A percentile compares a stretch with the other conserved stretches of the same genome.
phyloP scores from a whole-genome alignment of 2,888 invertebrate species.

The Meiosimyza decipiens region DNA sequence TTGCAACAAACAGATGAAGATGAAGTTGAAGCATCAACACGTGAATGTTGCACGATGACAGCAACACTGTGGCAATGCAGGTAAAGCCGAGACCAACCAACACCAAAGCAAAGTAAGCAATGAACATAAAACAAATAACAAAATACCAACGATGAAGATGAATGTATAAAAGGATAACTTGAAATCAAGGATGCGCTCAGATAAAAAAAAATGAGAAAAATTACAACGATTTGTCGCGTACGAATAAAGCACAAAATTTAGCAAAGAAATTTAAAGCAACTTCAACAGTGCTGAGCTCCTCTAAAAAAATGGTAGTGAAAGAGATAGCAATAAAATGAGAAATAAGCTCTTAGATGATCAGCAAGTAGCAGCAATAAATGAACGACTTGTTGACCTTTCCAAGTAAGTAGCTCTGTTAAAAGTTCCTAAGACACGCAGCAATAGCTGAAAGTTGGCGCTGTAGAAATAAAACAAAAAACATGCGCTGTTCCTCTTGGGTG shows the following conservation, averaged over 20 bases:
- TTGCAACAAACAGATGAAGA: not conserved
- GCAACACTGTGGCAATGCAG: not conserved
- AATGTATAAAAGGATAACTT: conserved; percentile 5
- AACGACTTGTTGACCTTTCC: conserved; percentile 18
- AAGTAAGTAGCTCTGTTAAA: not conserved
- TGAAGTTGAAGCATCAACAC: conserved; percentile 10
- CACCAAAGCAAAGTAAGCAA: not conserved
- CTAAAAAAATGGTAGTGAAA: not conserved
- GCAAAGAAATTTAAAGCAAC: not conserved
- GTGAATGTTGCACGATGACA: not conserved
- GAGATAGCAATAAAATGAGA: not conserved
- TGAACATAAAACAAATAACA: not conserved
- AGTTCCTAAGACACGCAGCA: no score
- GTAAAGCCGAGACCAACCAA: not conserved
- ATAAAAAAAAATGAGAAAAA: not conserved
- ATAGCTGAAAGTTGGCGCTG: no score
- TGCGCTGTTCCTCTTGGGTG: no score
- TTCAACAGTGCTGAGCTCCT: no score
- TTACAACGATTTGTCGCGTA: not conserved
- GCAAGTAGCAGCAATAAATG: not conserved
- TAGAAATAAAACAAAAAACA: no score
- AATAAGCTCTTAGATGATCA: conserved; percentile 9
- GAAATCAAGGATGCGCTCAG: conserved; percentile 10
- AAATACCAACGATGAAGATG: not conserved
- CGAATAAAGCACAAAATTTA: not conserved